Base-by-base conservation (phyloP, 2,888 invertebrate genomes). In the Drosophila rellima region DNA sequence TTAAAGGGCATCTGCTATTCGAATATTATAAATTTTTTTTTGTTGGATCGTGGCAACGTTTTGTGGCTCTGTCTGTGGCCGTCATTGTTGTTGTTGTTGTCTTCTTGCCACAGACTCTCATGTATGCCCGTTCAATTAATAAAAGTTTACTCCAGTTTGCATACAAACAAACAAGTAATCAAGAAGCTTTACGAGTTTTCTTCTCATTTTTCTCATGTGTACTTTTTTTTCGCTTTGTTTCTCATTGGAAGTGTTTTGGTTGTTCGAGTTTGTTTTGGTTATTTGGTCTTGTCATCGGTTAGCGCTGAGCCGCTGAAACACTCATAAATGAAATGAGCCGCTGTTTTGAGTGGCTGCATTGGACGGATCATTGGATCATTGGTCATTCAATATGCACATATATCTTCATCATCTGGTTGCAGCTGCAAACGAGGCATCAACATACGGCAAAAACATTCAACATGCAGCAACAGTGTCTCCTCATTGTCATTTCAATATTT, bases 111-210 rank as follows among this genome's bases (percentile, higher is more conserved):
- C 42, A 20, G n/a, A 42, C 42, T n/a, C 37, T 29, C 51, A 13
- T 60, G 54, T 51, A 50, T 39, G 44, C 47, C 48, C 52, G 78
- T 57, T 71, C 70, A 83, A 83, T 82, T 82, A 83, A 83, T 83
- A 78, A 83, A 69, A 83, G 68, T 82, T 83, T 82, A 83, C 80
- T 80, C 71, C 78, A 78, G 78, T 80, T 81, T 77, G 71, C 77
- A 77, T 66, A 62, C 64, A 60, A 56, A 20, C 39, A 67, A 57
- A 59, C 55, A 61, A 50, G 61, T 66, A 69, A 80, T 79, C 75
- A 79, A 82, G 76, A 67, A 64, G 48, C 61, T 45, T 45, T 59
- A 68, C 62, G 57, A 82, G 67, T 67, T 62, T 74, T 69, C 45
- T 62, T 60, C 74, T 80, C n/a, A 13, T 11, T 23, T 26, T 39